A percentile compares a stretch with the other conserved stretches of the same genome.
phyloP scores from a whole-genome alignment of 2,797 vertebrate species.

The Sebastes taczanowskii region DNA sequence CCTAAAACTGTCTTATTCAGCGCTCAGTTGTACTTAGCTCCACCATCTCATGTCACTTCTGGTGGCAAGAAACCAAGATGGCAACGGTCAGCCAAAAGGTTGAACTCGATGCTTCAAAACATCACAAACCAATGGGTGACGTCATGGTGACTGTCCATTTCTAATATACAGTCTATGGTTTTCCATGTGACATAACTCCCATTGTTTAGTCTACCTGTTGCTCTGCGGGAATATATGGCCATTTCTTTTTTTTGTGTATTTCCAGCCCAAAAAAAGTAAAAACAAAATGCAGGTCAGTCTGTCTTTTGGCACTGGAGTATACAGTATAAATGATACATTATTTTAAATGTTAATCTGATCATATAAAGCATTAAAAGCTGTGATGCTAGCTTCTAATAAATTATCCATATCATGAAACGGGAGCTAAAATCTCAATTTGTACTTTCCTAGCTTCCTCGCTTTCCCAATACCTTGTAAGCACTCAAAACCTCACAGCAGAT shows the following conservation, averaged over 20 bases:
- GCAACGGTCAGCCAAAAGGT: no score
- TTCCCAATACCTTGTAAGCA: slow-evolving; percentile 29
- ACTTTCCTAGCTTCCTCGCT: slow-evolving; percentile 9
- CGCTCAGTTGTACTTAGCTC: no score
- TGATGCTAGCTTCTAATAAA: background rate
- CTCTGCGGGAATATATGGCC: background rate
- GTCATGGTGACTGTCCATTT: no score
- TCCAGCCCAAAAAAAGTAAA: background rate
- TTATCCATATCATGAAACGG: background rate
- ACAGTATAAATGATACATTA: background rate
- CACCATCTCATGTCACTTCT: no score
- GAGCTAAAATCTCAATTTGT: slow-evolving; percentile 17
- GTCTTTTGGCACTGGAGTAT: background rate
- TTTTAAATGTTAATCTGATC: background rate
- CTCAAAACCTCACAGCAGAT: slow-evolving; percentile 17
- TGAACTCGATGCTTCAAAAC: no score
- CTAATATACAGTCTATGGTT: background rate
- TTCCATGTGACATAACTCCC: background rate
- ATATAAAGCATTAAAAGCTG: background rate
- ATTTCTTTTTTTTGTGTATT: background rate
- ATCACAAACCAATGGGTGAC: no score
- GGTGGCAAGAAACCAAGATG: no score
- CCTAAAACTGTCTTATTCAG: no score
- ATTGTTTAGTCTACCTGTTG: background rate
- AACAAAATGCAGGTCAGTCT: background rate